These are phyloP conservation scores for Peromyscus leucopus DNA, from an alignment of 2,113 vertebrate genomes.

Conservation along the genomic window DNA sequence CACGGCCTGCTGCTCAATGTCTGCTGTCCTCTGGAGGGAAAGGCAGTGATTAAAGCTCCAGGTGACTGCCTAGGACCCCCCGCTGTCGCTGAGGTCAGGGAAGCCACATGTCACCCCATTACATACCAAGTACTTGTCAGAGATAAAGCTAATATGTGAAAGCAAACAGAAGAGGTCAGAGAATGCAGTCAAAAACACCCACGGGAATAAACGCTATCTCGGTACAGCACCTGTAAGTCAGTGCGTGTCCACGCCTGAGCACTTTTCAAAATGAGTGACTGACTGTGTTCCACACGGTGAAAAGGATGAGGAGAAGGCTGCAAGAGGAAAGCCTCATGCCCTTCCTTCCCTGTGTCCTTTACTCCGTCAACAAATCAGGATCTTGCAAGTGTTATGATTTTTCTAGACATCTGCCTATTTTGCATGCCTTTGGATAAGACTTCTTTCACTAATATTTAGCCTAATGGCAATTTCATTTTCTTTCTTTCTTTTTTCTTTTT, in stretches of 20 bases:
- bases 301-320: not conserved
- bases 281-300: not conserved
- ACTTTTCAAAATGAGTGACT: not conserved
- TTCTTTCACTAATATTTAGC: not conserved
- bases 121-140: not conserved
- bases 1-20: conserved; percentile 94
- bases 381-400: not conserved
- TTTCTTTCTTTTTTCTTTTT: too few species aligned
- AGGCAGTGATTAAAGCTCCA: not conserved
- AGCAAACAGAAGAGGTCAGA: not conserved
- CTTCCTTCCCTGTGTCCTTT: not conserved
- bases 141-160: not conserved
- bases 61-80: not conserved
- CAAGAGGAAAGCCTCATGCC: not conserved
- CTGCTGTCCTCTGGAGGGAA: conserved; percentile 91
- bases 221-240: not conserved
- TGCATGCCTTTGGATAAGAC: not conserved
- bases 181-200: not conserved
- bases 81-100: not conserved
- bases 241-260: not conserved
- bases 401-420: not conserved
- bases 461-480: not conserved
- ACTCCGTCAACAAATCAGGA: not conserved
- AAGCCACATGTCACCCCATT: not conserved
- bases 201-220: not conserved